Evolutionary conservation across 2,888 invertebrate species (phyloP).

Genomic region (Chironomus tentans): DNA sequence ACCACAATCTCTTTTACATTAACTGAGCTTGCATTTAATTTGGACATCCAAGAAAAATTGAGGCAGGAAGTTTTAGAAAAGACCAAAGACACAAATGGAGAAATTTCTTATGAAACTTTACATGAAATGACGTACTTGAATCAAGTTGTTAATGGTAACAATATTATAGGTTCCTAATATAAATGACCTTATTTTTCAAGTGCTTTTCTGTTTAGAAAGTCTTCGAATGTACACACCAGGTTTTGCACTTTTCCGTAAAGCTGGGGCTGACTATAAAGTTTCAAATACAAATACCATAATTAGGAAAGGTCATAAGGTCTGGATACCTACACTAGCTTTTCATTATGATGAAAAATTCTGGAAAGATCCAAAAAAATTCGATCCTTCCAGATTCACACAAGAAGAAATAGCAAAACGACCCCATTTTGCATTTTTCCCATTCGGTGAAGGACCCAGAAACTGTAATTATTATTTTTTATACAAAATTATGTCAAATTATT

Average conservation of each 20-base stretch:
- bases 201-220: constrained; percentile 39
- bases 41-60: constrained; percentile 12
- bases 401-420: constrained; percentile 42
- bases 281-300: constrained; percentile 43
- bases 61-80: constrained; percentile 1
- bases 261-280: constrained; percentile 28
- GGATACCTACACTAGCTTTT: constrained; percentile 44
- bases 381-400: constrained; percentile 48
- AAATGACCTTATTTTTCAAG: too few species aligned
- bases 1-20: constrained; percentile 19
- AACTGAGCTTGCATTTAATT: constrained; percentile 1
- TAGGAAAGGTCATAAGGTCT: constrained; percentile 42
- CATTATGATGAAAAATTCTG: constrained; percentile 48
- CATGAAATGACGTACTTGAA: neutral
- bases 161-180: too few species aligned
- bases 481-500: too few species aligned
- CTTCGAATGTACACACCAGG: constrained; percentile 45
- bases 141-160: constrained; percentile 6
- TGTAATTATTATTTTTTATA: too few species aligned
- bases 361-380: constrained; percentile 48
- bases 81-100: neutral
- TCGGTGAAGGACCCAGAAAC: constrained; percentile 27
- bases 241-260: constrained; percentile 41
- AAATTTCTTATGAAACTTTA: constrained; percentile 13
- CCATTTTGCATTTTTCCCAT: constrained; percentile 23